These are phyloP conservation scores for Acanthoscelides obtectus DNA, from an alignment of 2,888 invertebrate genomes.

Conservation along the genomic window DNA sequence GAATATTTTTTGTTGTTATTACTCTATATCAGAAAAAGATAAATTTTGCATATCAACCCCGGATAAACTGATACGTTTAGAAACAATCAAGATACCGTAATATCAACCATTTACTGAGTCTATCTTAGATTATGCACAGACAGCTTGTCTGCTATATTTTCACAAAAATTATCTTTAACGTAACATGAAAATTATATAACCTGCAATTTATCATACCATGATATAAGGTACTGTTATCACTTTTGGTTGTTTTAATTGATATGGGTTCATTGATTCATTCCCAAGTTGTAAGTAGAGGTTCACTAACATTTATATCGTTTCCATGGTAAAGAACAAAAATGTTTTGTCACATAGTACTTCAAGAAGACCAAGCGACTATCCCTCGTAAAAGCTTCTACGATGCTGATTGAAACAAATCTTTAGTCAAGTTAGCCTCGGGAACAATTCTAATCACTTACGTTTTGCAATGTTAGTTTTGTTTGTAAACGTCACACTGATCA, in stretches of 20 bases:
- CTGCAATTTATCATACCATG: neutral
- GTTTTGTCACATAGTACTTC: too few species aligned
- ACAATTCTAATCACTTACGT: too few species aligned
- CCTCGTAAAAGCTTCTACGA: too few species aligned
- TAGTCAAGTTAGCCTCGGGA: too few species aligned
- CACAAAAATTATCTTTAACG: neutral
- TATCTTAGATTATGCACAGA: constrained; percentile 49
- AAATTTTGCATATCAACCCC: constrained; percentile 32
- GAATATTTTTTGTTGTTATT: constrained; percentile 30
- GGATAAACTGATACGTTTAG: constrained; percentile 33
- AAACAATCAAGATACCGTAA: constrained; percentile 32
- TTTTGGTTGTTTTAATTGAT: neutral
- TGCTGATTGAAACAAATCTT: too few species aligned
- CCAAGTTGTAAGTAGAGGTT: too few species aligned
- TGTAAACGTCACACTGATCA: too few species aligned
- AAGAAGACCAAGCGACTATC: too few species aligned
- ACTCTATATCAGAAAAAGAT: constrained; percentile 31
- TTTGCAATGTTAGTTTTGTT: too few species aligned
- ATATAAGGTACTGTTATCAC: neutral
- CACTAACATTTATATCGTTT: too few species aligned
- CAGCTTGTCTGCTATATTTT: constrained; percentile 21
- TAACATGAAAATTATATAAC: neutral
- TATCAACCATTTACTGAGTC: constrained; percentile 28
- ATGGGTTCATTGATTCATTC: neutral
- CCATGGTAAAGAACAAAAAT: too few species aligned